Evolutionary conservation across 2,113 vertebrate genomes (phyloP), one percentile per base, ranked within the genome.

Genomic region (Lepisosteus osseus): DNA sequence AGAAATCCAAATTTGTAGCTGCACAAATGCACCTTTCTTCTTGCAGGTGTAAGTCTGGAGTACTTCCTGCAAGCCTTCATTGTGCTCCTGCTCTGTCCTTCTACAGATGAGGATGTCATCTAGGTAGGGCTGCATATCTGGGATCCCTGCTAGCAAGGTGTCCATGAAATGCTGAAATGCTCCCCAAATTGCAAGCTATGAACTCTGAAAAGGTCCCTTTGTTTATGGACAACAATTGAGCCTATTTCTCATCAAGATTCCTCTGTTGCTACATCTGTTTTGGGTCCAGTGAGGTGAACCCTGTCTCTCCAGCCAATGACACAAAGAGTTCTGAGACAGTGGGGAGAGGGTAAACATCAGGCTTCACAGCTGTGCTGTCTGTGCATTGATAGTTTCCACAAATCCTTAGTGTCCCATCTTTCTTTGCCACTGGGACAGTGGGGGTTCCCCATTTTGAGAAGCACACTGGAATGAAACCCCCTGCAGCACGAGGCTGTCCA

Each of bases 151-250:
- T 15, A 61, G 7, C 1, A 72, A 64, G 4, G 71, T 67, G 13
- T 72, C 54, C 71, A 72, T 67, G 42, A 66, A 57, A 7, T 54
- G 54, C 55, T 73, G 72, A n/a, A 65, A 73, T 29, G 29, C 29
- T 29, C 29, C 29, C 29, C 29, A 29, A 29, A 29, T 29, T 29
- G 29, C 29, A 29, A 29, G 29, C 29, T 29, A 29, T 29, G 29
- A 29, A 29, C 29, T 29, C 29, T 29, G 29, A 29, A 29, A 29
- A 29, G 29, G 29, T 29, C 29, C 29, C 29, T 29, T 29, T 29
- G 29, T 29, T 29, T 29, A 29, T 29, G 29, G 29, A 29, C 29
- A 29, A 29, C 29, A 29, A 29, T 29, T 29, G 29, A 29, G 29
- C 29, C 29, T 1, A 29, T 29, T 29, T 29, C 29, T 29, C 29